Evolutionary conservation across 2,113 vertebrate genomes (phyloP).

Genomic region (Okapia johnstoni): DNA sequence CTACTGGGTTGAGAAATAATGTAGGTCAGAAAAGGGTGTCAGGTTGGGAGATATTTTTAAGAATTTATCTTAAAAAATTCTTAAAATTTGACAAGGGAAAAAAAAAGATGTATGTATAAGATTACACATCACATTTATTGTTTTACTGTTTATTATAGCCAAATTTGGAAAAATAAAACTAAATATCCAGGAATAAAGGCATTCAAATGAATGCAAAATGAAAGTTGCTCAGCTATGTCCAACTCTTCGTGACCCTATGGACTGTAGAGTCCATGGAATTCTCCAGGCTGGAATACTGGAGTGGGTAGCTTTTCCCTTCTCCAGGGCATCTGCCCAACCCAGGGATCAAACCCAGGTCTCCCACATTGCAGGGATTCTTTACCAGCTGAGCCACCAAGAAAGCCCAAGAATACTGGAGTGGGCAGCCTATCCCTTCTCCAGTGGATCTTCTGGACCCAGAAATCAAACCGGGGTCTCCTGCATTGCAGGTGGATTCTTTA

Average conservation of each 20-base stretch:
- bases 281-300: background rate
- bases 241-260: background rate
- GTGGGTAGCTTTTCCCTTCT: background rate
- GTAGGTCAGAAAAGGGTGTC: background rate
- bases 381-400: background rate
- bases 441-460: background rate
- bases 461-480: background rate
- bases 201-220: background rate
- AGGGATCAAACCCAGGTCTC: background rate
- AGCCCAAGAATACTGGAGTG: background rate
- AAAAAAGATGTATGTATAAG: background rate
- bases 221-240: background rate
- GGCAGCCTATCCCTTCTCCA: background rate
- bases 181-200: background rate
- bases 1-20: background rate
- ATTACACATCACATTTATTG: background rate
- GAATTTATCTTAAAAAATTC: background rate
- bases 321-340: background rate
- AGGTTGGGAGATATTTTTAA: background rate
- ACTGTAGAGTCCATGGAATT: background rate
- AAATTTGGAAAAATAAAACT: background rate
- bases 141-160: background rate
- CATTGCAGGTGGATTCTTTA: background rate
- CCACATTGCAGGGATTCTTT: background rate
- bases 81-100: background rate